Base-by-base conservation (phyloP, 2,888 invertebrate species). In the Arctia plantaginis region DNA sequence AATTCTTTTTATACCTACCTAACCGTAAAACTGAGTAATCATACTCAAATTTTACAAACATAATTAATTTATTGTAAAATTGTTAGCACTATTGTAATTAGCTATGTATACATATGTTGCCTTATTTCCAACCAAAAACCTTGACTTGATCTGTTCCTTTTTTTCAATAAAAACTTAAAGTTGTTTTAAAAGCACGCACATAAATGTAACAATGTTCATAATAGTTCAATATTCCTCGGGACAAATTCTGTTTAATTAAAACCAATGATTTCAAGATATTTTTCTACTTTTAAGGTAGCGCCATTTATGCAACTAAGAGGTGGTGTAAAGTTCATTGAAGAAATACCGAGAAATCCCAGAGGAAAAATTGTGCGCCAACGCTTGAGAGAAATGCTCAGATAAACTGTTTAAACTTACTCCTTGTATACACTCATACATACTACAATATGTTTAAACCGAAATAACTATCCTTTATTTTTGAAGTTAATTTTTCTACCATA, bases 351-450 rank as follows among this genome's bases (percentile, higher is more conserved):
- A 89, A 97, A 97, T 86, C 94, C 97, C 1, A 96, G 97, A 66
- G 97, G 97, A 41, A 98, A 98, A 92, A 97, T 97, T 85, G 91
- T 97, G 68, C 95, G 97, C 75, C 93, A 97, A 72, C 90, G 95
- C 67, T 90, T 97, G 70, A 95, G 95, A 82, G 93, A 96, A 80
- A 88, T 92, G 82, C 89, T 96, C 64, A 92, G 91, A 76, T 81
- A 87, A 85, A 81, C 74, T 77, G 66, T 70, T 73, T 75, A 75
- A 79, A 72, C 62, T 69, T 39, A 72, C 44, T 64, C 66, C 30
- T 47, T 55, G 71, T 33, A 35, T 35, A n/a, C 10, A 33, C 23
- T n/a, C 3, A 33, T 33, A 20, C 18, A 20, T 33, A 12, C 10
- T 10, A 55, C 12, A 0, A n/a, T n/a, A n/a, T 12, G 55, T n/a